Evolutionary conservation across 2,797 vertebrate genomes (phyloP), one percentile per base, ranked within the genome.

Genomic region (Sylvia borin): DNA sequence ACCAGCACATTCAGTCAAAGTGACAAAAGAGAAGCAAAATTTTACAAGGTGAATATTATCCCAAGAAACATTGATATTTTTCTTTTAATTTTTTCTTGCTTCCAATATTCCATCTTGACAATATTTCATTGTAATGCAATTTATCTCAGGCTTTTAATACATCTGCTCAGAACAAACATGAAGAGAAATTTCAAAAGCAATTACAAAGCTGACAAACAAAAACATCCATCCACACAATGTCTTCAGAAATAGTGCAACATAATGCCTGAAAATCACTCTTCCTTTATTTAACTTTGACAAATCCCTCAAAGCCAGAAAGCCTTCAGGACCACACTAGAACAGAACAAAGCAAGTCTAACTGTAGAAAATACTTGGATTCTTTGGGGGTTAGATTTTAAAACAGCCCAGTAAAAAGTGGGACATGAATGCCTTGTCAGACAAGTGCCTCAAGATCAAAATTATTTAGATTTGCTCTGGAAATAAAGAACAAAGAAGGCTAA

Each of bases 401-500:
- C 5, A 81, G 61, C 3, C 57, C 29, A 82, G 50, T 21, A 66
- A 70, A 85, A 77, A 83, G 24, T 45, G 42, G 25, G 40, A 79
- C 64, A 71, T 60, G 25, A 76, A 83, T 67, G 65, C 19, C 71
- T 54, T 88, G 75, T 62, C 65, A 83, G 45, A 60, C 20, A 57
- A 94, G 21, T 32, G 45, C 64, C 71, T 73, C 68, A 66, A 85
- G 75, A 83, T 15, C 11, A 76, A 76, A 83, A 73, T 84, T 81
- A 91, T 88, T 90, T 80, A 88, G 17, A 90, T 91, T 85, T 77
- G n/a, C 16, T 85, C 55, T 83, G 82, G 71, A 85, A 79, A 88
- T 21, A 77, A 82, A 80, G 36, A 92, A 42, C 27, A 94, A 84
- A 70, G 22, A 68, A 83, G 11, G 20, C 26, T 68, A 48, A 51